A percentile compares a stretch with the other conserved stretches of the same genome.
These are phyloP conservation scores for Yponomeuta malinellus DNA, from an alignment of 2,888 invertebrate genomes.

Conservation along the genomic window DNA sequence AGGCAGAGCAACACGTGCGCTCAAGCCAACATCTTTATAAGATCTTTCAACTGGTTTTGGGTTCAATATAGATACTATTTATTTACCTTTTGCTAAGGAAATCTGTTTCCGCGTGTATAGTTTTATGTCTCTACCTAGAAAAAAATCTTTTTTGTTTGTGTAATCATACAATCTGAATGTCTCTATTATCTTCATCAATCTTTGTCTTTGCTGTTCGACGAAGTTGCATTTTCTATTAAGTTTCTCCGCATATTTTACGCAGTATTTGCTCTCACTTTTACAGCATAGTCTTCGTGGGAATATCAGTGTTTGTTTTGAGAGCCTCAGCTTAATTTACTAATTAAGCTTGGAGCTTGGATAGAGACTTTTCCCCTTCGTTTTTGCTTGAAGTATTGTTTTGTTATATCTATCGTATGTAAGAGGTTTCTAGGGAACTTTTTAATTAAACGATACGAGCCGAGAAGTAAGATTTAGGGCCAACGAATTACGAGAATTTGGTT, in stretches of 20 bases:
- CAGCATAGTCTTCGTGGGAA: neutral
- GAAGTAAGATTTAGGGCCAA: no score
- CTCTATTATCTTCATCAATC: neutral
- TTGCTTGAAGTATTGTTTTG: neutral
- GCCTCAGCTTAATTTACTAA: neutral
- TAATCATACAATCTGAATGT: neutral
- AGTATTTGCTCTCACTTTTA: conserved; percentile 1
- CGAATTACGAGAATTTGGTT: no score
- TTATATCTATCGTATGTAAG: neutral
- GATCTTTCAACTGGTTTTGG: conserved; percentile 62
- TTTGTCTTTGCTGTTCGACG: neutral
- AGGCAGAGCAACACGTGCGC: conserved; percentile 29
- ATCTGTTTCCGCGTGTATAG: conserved; percentile 17
- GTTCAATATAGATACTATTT: conserved; percentile 50
- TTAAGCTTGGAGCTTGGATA: neutral
- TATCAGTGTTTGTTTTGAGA: neutral
- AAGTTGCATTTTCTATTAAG: conserved; percentile 9
- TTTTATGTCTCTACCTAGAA: neutral
- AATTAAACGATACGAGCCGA: no score
- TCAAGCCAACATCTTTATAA: conserved; percentile 50
- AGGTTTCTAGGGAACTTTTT: neutral
- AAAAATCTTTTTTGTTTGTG: neutral
- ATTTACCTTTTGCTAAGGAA: conserved; percentile 26
- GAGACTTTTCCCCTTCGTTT: neutral
- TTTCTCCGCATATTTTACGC: conserved; percentile 11